Percentiles rank a stretch among this genome's conserved stretches.
Evolutionary conservation across 2,888 invertebrate genomes (phyloP).

Genomic region (Phragmatobia fuliginosa): DNA sequence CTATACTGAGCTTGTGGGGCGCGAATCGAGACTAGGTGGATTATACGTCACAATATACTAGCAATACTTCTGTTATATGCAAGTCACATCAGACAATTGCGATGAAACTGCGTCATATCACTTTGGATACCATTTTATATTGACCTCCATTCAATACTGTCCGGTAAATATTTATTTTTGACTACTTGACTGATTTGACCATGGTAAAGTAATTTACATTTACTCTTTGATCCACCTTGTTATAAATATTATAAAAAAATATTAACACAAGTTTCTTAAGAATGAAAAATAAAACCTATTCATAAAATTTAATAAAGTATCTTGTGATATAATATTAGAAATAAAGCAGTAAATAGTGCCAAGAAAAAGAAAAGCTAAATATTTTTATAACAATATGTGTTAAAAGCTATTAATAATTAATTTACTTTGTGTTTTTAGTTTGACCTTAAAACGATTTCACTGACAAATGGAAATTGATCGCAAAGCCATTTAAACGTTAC

Average conservation of each 20-base stretch:
- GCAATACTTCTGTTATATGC: too few relatives aligned
- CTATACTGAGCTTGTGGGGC: neutral
- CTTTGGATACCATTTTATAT: neutral
- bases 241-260: neutral
- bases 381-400: neutral
- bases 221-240: neutral
- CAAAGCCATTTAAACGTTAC: slow-evolving; percentile 17
- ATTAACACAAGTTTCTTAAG: neutral
- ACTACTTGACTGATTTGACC: neutral
- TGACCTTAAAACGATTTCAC: slow-evolving; percentile 2
- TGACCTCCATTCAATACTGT: neutral
- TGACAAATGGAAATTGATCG: slow-evolving; percentile 19
- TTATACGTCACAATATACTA: neutral
- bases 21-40: neutral
- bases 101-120: neutral
- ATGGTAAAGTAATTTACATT: neutral
- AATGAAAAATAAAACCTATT: too few relatives aligned
- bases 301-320: too few relatives aligned
- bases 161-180: neutral
- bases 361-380: neutral
- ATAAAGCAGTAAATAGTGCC: neutral
- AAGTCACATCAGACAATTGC: neutral
- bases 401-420: neutral
- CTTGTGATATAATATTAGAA: neutral
- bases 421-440: neutral